Conservation (phyloP, 2,113 vertebrate genomes). For the Limanda limanda region DNA sequence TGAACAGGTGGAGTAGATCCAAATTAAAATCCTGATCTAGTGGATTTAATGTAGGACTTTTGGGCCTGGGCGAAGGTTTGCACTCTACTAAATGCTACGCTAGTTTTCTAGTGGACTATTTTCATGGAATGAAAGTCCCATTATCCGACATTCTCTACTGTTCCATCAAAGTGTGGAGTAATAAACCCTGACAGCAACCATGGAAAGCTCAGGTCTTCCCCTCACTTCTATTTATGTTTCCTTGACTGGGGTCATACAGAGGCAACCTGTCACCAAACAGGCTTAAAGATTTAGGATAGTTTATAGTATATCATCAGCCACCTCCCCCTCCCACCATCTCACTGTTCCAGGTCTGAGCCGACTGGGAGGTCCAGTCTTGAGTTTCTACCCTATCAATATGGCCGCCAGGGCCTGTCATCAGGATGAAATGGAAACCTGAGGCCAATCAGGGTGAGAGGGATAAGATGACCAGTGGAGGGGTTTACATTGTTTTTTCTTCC, state of each 20-base stretch:
- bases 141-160: background rate
- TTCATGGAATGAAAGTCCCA: background rate
- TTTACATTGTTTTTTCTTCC: conserved; percentile 17
- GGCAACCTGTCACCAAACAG: conserved; percentile 35
- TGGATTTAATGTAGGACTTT: too few species aligned
- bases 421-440: conserved; percentile 40
- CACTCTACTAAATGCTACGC: too few species aligned
- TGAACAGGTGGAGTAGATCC: too few species aligned
- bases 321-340: conserved; percentile 12
- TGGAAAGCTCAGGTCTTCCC: conserved; percentile 7
- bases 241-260: conserved; percentile 24
- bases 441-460: conserved; percentile 44
- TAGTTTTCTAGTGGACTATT: background rate
- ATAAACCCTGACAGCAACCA: conserved; percentile 14
- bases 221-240: background rate
- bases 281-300: conserved; percentile 45
- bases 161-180: background rate
- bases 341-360: conserved; percentile 16
- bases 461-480: conserved; percentile 48
- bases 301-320: conserved; percentile 39
- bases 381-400: conserved; percentile 62
- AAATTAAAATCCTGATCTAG: too few species aligned
- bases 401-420: conserved; percentile 57
- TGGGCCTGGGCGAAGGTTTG: too few species aligned
- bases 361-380: conserved; percentile 64